Evolutionary conservation across 2,888 invertebrate genomes (phyloP), one percentile per base, ranked within the genome.

Genomic region (Thymelicus acteon): DNA sequence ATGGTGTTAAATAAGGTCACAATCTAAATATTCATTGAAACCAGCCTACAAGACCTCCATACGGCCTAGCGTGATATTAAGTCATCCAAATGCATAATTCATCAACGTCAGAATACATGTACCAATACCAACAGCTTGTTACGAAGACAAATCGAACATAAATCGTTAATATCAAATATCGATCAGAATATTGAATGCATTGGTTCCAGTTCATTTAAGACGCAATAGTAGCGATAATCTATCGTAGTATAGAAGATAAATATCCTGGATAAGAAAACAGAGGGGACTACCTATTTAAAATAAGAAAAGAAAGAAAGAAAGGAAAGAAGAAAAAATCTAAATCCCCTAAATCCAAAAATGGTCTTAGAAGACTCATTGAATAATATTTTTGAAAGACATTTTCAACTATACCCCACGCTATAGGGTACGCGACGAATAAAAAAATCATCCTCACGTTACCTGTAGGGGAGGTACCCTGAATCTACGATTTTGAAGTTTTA

Each of bases 111-210:
- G 19, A 44, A 40, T 39, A 15, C 24, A 19, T 54, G 52, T 57
- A 37, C 31, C 40, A 37, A 37, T 57, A 58, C 66, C 24, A 40
- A 24, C 48, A 68, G 15, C 58, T 64, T 49, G 57, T 70, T 70
- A 61, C 60, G 69, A 69, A 70, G 70, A 70, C 70, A 64, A 70
- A 70, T 70, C 70, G 63, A 58, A 66, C 58, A 15, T 48, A 66
- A 66, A 60, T 58, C 66, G 37, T 40, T n/a, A 39, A 60, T 70
- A 70, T 70, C 70, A 64, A 60, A 70, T 70, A 64, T 64, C 68
- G 47, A 54, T 68, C 60, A 64, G 63, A 57, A 62, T 37, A 57
- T 70, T 69, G 19, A 63, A 69, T 39, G 57, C 48, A 57, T 10
- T 57, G 12, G 68, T 68, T 24, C 62, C 13, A 54, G 52, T 60